Base-by-base conservation (phyloP, 2,888 invertebrate genomes). In the Philaethria dido region DNA sequence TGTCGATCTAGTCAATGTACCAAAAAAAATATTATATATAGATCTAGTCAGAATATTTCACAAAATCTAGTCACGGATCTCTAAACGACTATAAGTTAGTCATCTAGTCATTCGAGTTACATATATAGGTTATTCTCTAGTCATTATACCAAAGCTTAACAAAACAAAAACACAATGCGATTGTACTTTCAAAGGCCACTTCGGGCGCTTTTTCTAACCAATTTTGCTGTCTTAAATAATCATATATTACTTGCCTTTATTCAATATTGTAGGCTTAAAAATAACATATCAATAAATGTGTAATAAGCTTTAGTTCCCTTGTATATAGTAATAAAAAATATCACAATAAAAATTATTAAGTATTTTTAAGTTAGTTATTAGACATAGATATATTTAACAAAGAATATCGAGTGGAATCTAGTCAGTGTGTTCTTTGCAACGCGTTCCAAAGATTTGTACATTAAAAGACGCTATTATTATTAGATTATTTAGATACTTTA, bases 391-490 rank as follows among this genome's bases (percentile, higher is more conserved):
- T 73, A 72, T 65, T 70, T 66, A 63, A 74, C 68, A 57, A 74
- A 70, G 25, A 47, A 74, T 78, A 77, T 79, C 70, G 92, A 89
- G 92, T 91, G 87, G 79, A 85, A 82, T 88, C 92, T 92, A 92
- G 92, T 92, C 92, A 91, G 92, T 92, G 92, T 92, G 91, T 85
- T 81, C 77, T 85, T 83, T 75, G 87, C 72, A 89, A 91, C 88
- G 92, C 92, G 92, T 92, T 92, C 91, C 92, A 92, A 92, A 92
- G 90, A 90, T 83, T 77, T 84, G 89, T 91, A 91, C 42, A 88
- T 88, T 84, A 77, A 73, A 85, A 84, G 84, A 87, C 92, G 92
- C 92, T 71, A 64, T 65, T 70, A 64, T 64, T 66, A 62, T 68
- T 63, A 47, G 62, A 57, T 66, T 52, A 59, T 64, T 67, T 70